Percentiles rank a stretch among this genome's conserved stretches.
phyloP scores from a whole-genome alignment of 2,113 vertebrate genomes.

The Dipodomys ordii region DNA sequence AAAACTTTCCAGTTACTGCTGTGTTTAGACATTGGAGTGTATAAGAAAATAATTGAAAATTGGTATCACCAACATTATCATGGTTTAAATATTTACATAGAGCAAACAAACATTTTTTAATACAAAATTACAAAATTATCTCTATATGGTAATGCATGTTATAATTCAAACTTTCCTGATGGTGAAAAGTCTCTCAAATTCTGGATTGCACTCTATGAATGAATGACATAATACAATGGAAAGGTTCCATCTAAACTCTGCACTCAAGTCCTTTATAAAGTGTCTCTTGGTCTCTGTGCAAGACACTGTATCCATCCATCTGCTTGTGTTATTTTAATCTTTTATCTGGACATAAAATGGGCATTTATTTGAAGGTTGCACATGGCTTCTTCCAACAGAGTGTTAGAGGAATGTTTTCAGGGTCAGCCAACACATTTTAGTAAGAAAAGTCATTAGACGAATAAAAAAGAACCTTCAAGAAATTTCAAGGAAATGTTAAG shows the following conservation, averaged over 20 bases:
- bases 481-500: neutral
- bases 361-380: neutral
- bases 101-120: neutral
- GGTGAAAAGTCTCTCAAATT: neutral
- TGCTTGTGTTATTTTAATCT: neutral
- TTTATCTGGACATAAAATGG: neutral
- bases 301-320: neutral
- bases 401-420: neutral
- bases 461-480: constrained; percentile 7
- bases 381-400: neutral
- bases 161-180: neutral
- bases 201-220: neutral
- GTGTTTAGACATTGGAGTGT: neutral
- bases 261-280: neutral
- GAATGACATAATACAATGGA: neutral
- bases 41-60: neutral
- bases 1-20: neutral
- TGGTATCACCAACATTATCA: neutral
- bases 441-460: neutral
- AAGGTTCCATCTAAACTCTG: neutral
- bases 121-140: neutral
- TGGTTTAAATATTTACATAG: neutral
- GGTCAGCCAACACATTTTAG: neutral
- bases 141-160: neutral
- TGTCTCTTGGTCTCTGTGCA: neutral